A percentile compares a stretch with the other conserved stretches of the same genome.
These are phyloP conservation scores for Polypterus bichir DNA, from an alignment of 2,113 vertebrate species.

Conservation along the genomic window DNA sequence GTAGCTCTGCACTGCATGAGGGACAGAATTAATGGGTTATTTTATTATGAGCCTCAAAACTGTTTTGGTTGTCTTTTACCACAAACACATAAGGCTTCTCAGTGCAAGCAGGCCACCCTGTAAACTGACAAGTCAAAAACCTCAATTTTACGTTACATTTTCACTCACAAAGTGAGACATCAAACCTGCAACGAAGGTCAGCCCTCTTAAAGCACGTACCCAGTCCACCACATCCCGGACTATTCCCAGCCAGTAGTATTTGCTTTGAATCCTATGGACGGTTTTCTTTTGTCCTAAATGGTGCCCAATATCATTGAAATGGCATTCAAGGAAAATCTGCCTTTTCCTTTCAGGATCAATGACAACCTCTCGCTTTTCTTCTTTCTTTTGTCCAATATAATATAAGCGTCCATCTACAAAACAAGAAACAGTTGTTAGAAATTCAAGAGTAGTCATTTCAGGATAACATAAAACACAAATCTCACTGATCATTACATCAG, in stretches of 20 bases:
- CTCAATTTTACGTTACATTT: too few species aligned
- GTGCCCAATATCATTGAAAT: conserved; percentile 69
- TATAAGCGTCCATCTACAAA: conserved; percentile 60
- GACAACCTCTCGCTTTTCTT: conserved; percentile 77
- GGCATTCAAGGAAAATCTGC: conserved; percentile 74
- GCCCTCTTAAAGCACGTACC: conserved; percentile 37
- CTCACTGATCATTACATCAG: too few species aligned
- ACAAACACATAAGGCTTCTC: too few species aligned
- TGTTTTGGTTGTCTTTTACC: too few species aligned
- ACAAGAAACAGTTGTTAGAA: neutral
- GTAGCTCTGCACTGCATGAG: too few species aligned
- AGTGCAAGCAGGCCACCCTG: too few species aligned
- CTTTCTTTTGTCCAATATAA: conserved; percentile 77
- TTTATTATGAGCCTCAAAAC: too few species aligned
- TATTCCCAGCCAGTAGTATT: conserved; percentile 85
- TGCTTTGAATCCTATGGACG: conserved; percentile 71
- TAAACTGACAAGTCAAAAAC: too few species aligned
- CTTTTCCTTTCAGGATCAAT: conserved; percentile 63
- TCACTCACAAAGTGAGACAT: too few species aligned
- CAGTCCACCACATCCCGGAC: conserved; percentile 84
- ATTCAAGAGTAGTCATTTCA: too few species aligned
- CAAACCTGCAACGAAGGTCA: neutral
- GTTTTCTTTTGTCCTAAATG: conserved; percentile 87
- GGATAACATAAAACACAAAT: too few species aligned
- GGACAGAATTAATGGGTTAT: too few species aligned